Base-by-base conservation (phyloP, 2,888 invertebrate genomes). In the Harpalus rubripes region DNA sequence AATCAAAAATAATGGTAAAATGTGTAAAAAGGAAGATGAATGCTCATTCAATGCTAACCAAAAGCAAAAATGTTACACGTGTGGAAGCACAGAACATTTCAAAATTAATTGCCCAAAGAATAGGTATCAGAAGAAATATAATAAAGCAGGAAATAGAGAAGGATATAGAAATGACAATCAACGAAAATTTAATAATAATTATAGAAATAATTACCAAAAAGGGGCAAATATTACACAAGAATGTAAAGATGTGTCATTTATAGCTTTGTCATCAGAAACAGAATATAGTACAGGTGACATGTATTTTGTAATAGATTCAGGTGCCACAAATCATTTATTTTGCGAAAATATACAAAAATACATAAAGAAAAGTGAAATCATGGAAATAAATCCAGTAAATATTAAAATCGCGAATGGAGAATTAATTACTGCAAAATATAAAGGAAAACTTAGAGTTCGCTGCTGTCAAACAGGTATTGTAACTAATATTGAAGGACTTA, bases 361-460 rank as follows among this genome's bases (percentile, higher is more conserved):
- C 4, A 6, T 18, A 18, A 26, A 1, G 8, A 32, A 32, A 44
- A 44, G 6, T 44, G 44, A 44, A 1, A 44, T 44, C 7, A 10
- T 65, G 32, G 22, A 65, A 65, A 18, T 65, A 8, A 32, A 18
- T 32, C 22, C 22, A 12, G 22, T 65, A 12, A 18, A 16, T n/a
- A 65, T 65, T 16, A 65, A 65, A 22, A 22, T 65, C 5, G 65
- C 65, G 7, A 65, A 65, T 65, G 65, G 65, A 1, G 65, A 58
- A 5, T 6, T 16, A 15, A 15, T 58, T 6, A 10, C n/a, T 12
- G 58, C 58, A 18, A 58, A 58, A 15, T 15, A 58, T n/a, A 58
- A 58, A 58, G 58, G 5, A 58, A n/a, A 58, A 58, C 58, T 58
- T 8, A 58, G n/a, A 16, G 58, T 58, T 15, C 58, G 58, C 16